Percentiles rank a stretch among this genome's conserved stretches.
These are phyloP conservation scores for Pseudopodoces humilis DNA, from an alignment of 2,113 vertebrate species.

Conservation along the genomic window DNA sequence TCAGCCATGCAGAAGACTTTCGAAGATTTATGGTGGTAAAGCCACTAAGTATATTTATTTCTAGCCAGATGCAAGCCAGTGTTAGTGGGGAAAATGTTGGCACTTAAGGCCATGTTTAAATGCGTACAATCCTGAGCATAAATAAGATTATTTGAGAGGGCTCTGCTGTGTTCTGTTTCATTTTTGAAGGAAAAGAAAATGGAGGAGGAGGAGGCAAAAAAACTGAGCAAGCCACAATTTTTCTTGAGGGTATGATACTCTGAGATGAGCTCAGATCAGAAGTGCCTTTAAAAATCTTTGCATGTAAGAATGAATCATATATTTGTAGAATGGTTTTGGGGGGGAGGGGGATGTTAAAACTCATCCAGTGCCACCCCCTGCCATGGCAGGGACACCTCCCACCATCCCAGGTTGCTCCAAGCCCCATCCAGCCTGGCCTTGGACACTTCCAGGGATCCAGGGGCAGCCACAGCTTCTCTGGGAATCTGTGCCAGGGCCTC, in stretches of 20 bases:
- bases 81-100: neutral
- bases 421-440: accelerated
- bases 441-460: neutral
- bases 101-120: neutral
- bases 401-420: accelerated
- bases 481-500: neutral
- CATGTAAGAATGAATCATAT: neutral
- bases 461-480: neutral
- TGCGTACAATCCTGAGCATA: neutral
- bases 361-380: neutral
- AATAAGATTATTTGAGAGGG: neutral
- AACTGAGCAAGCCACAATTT: neutral
- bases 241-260: neutral
- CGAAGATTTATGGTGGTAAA: conserved; percentile 23
- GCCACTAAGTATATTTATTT: neutral
- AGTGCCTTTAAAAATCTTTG: neutral
- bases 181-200: neutral
- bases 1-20: conserved; percentile 13
- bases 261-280: neutral
- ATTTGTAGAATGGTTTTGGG: neutral
- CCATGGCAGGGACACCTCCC: neutral
- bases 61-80: neutral
- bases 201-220: neutral
- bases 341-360: neutral
- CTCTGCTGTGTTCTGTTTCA: neutral